A percentile compares a stretch with the other conserved stretches of the same genome.
Evolutionary conservation across 2,113 vertebrate genomes (phyloP).

Genomic region (Syrmaticus mikado): DNA sequence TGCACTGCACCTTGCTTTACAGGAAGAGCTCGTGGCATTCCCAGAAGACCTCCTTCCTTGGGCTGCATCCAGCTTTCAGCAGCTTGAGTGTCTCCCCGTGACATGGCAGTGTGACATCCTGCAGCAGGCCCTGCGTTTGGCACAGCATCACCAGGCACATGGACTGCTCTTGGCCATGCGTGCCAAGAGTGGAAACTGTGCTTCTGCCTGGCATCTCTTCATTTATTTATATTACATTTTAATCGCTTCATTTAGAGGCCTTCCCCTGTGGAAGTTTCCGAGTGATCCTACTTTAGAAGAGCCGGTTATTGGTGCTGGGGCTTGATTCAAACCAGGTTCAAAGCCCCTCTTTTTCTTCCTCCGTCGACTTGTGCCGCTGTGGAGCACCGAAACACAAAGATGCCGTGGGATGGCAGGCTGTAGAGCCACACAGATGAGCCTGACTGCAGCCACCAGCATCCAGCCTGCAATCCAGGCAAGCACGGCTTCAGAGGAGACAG

Average conservation of each 20-base stretch:
- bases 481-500: neutral
- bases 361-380: neutral
- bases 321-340: neutral
- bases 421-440: constrained; percentile 7
- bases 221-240: neutral
- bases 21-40: neutral
- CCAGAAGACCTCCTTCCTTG: neutral
- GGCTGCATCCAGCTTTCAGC: neutral
- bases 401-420: neutral
- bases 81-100: neutral
- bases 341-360: neutral
- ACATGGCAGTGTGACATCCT: neutral
- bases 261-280: neutral
- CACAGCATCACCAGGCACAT: neutral
- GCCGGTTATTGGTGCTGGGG: neutral
- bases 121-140: neutral
- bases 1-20: neutral
- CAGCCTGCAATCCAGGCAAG: neutral
- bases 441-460: neutral
- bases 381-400: neutral
- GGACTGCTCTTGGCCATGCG: neutral
- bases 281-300: neutral
- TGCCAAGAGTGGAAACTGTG: neutral
- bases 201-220: neutral
- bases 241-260: neutral